Conservation (phyloP, 2,113 vertebrate species). For the Hemiscyllium ocellatum region DNA sequence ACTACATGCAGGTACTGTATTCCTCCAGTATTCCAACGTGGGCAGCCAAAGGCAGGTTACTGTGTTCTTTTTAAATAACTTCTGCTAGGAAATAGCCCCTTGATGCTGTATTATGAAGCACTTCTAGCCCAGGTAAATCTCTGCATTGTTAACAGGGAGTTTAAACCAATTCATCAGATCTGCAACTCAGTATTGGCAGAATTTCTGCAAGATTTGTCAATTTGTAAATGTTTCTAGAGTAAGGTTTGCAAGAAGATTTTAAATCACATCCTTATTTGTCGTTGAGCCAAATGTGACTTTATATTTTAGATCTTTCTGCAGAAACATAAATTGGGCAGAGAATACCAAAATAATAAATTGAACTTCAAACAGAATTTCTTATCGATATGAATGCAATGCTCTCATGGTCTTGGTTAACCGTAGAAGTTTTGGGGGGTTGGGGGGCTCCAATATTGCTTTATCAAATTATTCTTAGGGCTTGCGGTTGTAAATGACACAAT, state of each 20-base stretch:
- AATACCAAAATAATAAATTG: slow-evolving; percentile 42
- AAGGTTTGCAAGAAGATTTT: slow-evolving; percentile 63
- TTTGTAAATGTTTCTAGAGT: slow-evolving; percentile 55
- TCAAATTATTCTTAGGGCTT: slow-evolving; percentile 58
- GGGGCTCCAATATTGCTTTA: slow-evolving; percentile 58
- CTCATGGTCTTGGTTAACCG: slow-evolving; percentile 63
- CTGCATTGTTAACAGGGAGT: slow-evolving; percentile 45
- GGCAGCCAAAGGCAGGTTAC: slow-evolving; percentile 53
- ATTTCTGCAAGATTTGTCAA: slow-evolving; percentile 51
- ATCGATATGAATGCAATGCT: slow-evolving; percentile 70
- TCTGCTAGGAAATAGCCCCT: slow-evolving; percentile 48
- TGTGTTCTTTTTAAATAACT: slow-evolving; percentile 44
- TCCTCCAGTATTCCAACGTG: slow-evolving; percentile 49
- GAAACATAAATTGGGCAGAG: slow-evolving; percentile 17
- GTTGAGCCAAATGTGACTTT: slow-evolving; percentile 17
- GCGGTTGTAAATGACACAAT: slow-evolving; percentile 59
- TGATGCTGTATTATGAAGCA: slow-evolving; percentile 50
- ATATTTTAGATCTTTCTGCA: not conserved
- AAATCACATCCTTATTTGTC: slow-evolving; percentile 58
- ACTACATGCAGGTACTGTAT: slow-evolving; percentile 46
- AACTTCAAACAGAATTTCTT: slow-evolving; percentile 64
- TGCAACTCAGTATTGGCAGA: slow-evolving; percentile 52
- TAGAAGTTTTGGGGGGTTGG: slow-evolving; percentile 56
- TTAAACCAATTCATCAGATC: slow-evolving; percentile 59
- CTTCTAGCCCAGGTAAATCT: slow-evolving; percentile 51